Evolutionary conservation across 2,888 invertebrate genomes (phyloP), one percentile per base, ranked within the genome.

Genomic region (Macaria notata): DNA sequence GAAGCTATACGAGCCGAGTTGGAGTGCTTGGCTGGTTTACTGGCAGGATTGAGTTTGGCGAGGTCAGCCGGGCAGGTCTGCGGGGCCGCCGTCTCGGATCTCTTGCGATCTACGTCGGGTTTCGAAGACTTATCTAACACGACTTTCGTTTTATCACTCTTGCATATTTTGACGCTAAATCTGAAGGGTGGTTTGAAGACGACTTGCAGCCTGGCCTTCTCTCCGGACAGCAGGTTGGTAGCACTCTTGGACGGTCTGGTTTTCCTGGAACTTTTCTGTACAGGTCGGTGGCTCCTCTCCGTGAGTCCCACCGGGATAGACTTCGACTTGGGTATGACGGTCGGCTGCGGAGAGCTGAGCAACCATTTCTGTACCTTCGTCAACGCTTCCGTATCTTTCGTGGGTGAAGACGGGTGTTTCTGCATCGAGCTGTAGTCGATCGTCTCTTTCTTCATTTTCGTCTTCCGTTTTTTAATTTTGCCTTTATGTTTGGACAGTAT

Each of bases 331-430:
- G 96, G 95, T 72, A 96, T 92, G 49, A 83, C 88, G 29, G 93
- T 83, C 2, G 92, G 92, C 68, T 92, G 89, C 52, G 95, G 95
- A 0, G 96, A 95, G 62, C 95, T 96, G 52, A 96, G 82, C 53
- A 97, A 84, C 97, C 97, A 97, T 70, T 95, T 95, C 71, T 96
- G 95, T n/a, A 97, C 97, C 84, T 96, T 97, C 29, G 95, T 95
- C 83, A 74, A 88, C 9, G 93, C 89, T 69, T 93, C 92, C 5
- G 87, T 92, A 65, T 93, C 93, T 70, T 92, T 93, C 46, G 90
- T 89, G 30, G 92, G 92, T 9, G 92, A 87, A 31, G 88, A 86
- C 3, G 92, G 92, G 69, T 93, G 93, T 59, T 94, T 92, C 75
- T 95, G 95, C 72, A 93, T 92, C 4, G 93, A 93, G 69, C 95